Evolutionary conservation across 2,888 invertebrate genomes (phyloP).

Genomic region (Chloroclystis v-ata): DNA sequence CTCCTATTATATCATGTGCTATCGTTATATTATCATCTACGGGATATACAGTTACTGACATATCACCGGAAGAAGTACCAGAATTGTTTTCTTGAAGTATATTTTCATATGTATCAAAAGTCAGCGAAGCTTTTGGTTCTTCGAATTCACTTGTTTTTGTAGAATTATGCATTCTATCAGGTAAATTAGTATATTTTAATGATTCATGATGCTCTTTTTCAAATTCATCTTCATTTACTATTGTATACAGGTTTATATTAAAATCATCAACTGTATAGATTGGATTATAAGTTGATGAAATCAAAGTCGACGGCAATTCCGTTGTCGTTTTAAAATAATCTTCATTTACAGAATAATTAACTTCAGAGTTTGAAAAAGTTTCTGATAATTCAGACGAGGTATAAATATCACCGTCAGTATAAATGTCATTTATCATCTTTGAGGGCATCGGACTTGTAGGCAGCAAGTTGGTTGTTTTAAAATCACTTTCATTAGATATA

Average conservation of each 20-base stretch:
- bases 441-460: constrained; percentile 33
- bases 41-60: background rate
- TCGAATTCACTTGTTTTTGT: no score
- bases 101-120: background rate
- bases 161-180: no score
- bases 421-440: constrained; percentile 5
- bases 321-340: constrained; percentile 2
- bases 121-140: background rate
- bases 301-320: constrained; percentile 8
- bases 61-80: background rate
- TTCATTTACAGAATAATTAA: background rate
- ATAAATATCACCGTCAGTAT: constrained; percentile 1
- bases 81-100: no score
- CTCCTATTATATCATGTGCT: no score
- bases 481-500: background rate
- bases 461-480: background rate
- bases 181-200: background rate
- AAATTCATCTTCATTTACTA: constrained; percentile 16
- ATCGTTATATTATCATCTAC: no score
- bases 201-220: constrained; percentile 10
- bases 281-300: constrained; percentile 9
- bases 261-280: constrained; percentile 1
- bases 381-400: background rate
- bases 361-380: background rate
- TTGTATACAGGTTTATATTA: constrained; percentile 13